These are phyloP conservation scores for Temnothorax unifasciatus DNA, from an alignment of 2,888 invertebrate species.

Conservation along the genomic window DNA sequence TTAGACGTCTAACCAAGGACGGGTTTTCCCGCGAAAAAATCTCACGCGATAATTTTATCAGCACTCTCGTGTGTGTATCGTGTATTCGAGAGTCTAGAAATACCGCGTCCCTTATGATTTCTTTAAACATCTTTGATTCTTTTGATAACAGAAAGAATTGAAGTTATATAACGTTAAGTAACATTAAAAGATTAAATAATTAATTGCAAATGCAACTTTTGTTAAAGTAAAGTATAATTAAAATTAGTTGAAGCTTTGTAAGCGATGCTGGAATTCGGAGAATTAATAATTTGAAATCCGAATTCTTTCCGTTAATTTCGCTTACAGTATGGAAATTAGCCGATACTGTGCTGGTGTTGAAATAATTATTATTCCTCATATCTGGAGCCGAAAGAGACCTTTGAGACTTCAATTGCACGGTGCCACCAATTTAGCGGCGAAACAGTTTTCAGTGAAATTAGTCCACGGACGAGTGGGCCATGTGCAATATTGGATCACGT, in stretches of 20 bases:
- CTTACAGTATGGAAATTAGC: not conserved
- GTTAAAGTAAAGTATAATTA: not conserved
- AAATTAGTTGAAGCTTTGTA: not conserved
- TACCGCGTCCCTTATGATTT: not conserved
- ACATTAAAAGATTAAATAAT: not conserved
- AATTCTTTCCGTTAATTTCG: not conserved
- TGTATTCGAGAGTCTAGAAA: not conserved
- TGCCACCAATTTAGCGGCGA: slow-evolving; percentile 8
- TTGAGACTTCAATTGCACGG: slow-evolving; percentile 8
- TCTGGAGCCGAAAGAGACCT: not conserved
- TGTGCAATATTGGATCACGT: slow-evolving; percentile 38
- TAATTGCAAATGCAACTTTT: not conserved
- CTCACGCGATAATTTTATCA: slow-evolving; percentile 8
- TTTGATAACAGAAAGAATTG: not conserved
- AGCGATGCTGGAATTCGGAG: not conserved
- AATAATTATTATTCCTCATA: slow-evolving; percentile 1
- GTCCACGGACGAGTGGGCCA: slow-evolving; percentile 33
- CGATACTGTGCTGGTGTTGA: not conserved
- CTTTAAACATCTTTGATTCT: not conserved
- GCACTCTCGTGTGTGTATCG: not conserved
- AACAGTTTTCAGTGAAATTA: slow-evolving; percentile 39
- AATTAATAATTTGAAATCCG: not conserved
- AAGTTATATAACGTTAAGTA: not conserved
- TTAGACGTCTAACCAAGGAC: slow-evolving; percentile 29
- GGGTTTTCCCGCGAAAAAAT: not conserved